Conservation (phyloP, 2,113 vertebrate species). For the Paradoxurus hermaphroditus region DNA sequence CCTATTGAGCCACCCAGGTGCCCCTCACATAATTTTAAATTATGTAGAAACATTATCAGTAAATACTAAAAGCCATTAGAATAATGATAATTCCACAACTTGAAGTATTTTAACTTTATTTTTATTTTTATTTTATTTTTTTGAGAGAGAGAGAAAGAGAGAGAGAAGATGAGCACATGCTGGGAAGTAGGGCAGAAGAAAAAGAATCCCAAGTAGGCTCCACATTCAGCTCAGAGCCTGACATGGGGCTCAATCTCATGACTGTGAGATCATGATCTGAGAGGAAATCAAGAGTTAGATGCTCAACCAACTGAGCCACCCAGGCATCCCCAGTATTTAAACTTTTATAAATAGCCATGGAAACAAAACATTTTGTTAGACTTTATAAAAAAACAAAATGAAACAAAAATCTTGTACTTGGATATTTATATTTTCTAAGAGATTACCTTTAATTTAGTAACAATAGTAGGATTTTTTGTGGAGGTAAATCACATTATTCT, state of each 20-base stretch:
- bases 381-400: not conserved
- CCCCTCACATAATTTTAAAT: not conserved
- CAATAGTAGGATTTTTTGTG: not conserved
- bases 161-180: no score
- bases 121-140: no score
- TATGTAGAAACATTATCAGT: not conserved
- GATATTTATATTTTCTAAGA: not conserved
- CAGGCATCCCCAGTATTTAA: not conserved
- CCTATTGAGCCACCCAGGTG: no score
- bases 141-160: no score
- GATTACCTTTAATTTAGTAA: not conserved
- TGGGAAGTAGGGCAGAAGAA: no score
- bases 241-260: no score
- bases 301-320: no score
- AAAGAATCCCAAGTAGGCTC: no score
- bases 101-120: not conserved
- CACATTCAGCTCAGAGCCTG: no score
- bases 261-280: no score
- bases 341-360: not conserved
- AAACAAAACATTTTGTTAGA: not conserved
- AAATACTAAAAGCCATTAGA: not conserved
- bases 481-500: not conserved
- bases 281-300: no score
- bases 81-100: not conserved
- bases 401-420: not conserved